Evolutionary conservation across 1,140 invertebrate genomes (phyloP), one percentile per base, ranked within the genome.

Genomic region (Zaprionus inermis): DNA sequence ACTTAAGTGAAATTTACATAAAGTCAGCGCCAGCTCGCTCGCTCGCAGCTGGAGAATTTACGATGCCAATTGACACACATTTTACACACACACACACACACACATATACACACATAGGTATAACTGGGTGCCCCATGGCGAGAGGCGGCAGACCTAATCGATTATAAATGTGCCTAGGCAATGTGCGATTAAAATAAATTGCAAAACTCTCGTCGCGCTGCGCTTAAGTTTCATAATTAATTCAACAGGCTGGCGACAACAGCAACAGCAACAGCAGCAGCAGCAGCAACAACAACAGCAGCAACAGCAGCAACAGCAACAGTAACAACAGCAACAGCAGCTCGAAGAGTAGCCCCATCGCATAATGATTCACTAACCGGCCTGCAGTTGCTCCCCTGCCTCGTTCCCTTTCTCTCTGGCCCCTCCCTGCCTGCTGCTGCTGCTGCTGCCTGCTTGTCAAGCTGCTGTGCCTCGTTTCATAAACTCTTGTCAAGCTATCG

Each of bases 161-260:
- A 79, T 91, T 89, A 91, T 85, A 89, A 89, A 88, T 91, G 89
- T 83, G 86, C 54, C 78, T 86, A 78, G 78, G 70, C 69, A 64
- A 75, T 76, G 89, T 91, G 84, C 84, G 89, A 91, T 84, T 85
- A 90, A 91, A 85, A 91, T 82, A 91, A 91, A 91, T 91, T 91
- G 84, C 89, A 85, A 85, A 74, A 66, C 46, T 79, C 76, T 44
- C 78, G 78, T 49, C 44, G 69, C 65, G 66, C 68, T 74, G 52
- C 69, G 71, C 80, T 84, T 81, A 91, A 90, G 75, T 90, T 91
- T 84, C 81, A 91, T 91, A 91, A 91, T 91, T 91, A 91, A 91
- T 91, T 89, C 81, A 82, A 67, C 74, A 68, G 55, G 28, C 32
- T 49, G n/a, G 57, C 67, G 63, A 72, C 74, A 70, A 64, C 66